Evolutionary conservation across 2,113 vertebrate species (phyloP), one percentile per base, ranked within the genome.

Genomic region (Tachuris rubrigastra): DNA sequence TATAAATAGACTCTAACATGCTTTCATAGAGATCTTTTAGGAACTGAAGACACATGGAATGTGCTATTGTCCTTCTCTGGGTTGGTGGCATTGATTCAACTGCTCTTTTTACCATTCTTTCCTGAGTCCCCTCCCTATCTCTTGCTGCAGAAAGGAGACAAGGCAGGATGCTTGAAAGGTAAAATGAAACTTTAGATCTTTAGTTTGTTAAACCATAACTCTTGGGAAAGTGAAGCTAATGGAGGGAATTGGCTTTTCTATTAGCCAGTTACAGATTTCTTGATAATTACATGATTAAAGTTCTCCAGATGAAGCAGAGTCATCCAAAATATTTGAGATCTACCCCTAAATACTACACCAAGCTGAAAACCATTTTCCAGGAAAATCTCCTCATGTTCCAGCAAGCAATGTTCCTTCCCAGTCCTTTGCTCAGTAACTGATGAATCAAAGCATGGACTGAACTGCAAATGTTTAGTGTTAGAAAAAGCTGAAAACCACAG

Each of bases 31-130:
- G 98, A 98, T 53, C 97, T 99, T 73, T 98, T 98, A 60, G 98
- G 98, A 17, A 98, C 98, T 2, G 98, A 98, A 91, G 98, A 98
- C 31, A 97, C 96, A 31, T 99, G 99, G 97, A 98, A 98, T 50
- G 97, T 99, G 97, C 98, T 98, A 68, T 8, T 98, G 96, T 74
- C 97, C 78, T 93, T 98, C 96, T 93, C 93, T 86, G 44, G 89
- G 12, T 21, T 98, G 55, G 97, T 97, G 87, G 98, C 98, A 56
- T 63, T 98, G 75, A 77, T 98, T 76, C 98, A 98, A 93, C 96
- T 98, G 85, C 41, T 98, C 67, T 75, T 75, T 11, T 76, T 98
- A 74, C 97, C 97, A 3, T 98, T 98, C 92, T 98, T 97, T 98
- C 98, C 96, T 72, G 98, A 96, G 95, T 97, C 94, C 58, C 98